Conservation (phyloP, 2,888 invertebrate genomes). For the Anodontia alba region DNA sequence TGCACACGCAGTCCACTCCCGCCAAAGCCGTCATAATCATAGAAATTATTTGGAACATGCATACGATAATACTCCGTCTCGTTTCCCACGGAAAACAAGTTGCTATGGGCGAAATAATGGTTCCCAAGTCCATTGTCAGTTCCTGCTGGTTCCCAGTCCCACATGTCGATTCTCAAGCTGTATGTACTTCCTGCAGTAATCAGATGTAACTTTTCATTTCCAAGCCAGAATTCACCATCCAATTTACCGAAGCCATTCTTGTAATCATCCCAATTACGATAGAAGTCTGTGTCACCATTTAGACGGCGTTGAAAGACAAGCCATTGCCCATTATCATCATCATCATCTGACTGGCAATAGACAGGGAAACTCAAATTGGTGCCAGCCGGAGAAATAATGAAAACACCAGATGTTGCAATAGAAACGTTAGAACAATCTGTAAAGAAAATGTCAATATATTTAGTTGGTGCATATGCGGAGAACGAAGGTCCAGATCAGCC, state of each 20-base stretch:
- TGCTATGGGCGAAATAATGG: slow-evolving; percentile 56
- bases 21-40: slow-evolving; percentile 58
- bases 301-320: slow-evolving; percentile 16
- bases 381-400: neutral
- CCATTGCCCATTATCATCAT: neutral
- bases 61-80: slow-evolving; percentile 49
- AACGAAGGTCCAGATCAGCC: too few relatives aligned
- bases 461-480: too few relatives aligned
- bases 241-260: neutral
- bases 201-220: neutral
- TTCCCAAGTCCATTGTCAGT: slow-evolving; percentile 19
- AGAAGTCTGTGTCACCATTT: neutral
- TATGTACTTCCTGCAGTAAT: slow-evolving; percentile 86
- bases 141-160: slow-evolving; percentile 47
- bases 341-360: neutral
- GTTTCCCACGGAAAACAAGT: slow-evolving; percentile 46
- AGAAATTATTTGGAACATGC: slow-evolving; percentile 57
- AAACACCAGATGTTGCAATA: neutral
- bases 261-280: slow-evolving; percentile 13
- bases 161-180: slow-evolving; percentile 60
- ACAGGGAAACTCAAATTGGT: neutral
- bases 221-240: slow-evolving; percentile 2
- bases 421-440: neutral
- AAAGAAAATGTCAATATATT: neutral
- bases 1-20: slow-evolving; percentile 61